Evolutionary conservation across 1,140 invertebrate genomes (phyloP).

Genomic region (Caenorhabditis elegans): DNA sequence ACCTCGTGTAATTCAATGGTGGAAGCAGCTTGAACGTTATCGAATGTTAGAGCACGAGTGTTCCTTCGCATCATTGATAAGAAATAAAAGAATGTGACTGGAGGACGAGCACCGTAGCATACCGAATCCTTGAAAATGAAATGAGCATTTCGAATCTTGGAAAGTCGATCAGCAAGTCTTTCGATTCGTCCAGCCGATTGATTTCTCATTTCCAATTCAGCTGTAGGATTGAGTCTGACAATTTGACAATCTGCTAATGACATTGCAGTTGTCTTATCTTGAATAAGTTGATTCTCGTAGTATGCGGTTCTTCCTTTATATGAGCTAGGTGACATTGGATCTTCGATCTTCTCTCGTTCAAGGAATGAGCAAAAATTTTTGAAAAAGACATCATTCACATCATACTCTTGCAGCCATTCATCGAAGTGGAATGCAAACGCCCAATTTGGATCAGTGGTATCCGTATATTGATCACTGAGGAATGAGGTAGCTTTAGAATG

Average conservation of each 20-base stretch:
- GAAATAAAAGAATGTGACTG: constrained; percentile 4
- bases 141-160: not conserved
- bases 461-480: not conserved
- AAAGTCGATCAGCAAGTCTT: not conserved
- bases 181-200: constrained; percentile 3
- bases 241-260: not conserved
- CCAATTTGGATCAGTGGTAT: constrained; percentile 5
- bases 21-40: not conserved
- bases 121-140: not conserved
- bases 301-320: constrained; percentile 2
- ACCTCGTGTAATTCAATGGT: not conserved
- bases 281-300: not conserved
- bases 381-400: not conserved
- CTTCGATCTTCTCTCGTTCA: not conserved
- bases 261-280: not conserved
- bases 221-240: not conserved
- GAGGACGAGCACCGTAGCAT: not conserved
- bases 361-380: constrained; percentile 17
- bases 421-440: not conserved
- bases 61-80: not conserved
- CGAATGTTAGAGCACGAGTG: not conserved
- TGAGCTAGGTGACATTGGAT: constrained; percentile 1
- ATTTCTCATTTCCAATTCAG: not conserved
- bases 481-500: not conserved
- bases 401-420: constrained; percentile 4